Conservation (phyloP, 2,797 vertebrate genomes). For the Emys orbicularis region DNA sequence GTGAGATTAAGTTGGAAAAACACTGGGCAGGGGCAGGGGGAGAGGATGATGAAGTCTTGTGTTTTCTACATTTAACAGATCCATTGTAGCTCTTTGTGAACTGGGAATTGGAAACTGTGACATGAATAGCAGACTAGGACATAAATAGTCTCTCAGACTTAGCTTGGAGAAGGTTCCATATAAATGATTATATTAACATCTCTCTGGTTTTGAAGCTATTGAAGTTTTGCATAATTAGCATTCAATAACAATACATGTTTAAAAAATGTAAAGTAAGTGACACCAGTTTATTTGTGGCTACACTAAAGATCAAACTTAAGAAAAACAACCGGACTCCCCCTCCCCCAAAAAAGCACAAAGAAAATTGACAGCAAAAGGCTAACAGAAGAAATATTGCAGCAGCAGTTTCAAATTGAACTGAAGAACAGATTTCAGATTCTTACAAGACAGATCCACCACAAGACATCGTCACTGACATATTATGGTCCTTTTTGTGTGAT, state of each 20-base stretch:
- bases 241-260: neutral
- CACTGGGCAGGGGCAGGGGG: rapidly evolving
- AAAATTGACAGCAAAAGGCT: neutral
- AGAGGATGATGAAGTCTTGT: neutral
- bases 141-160: neutral
- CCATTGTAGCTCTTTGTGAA: rapidly evolving
- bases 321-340: neutral
- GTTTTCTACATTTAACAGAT: neutral
- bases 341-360: neutral
- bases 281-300: neutral
- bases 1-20: neutral
- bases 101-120: neutral
- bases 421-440: neutral
- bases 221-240: neutral
- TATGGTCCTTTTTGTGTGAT: neutral
- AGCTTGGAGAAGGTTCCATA: rapidly evolving
- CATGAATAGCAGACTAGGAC: neutral
- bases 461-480: rapidly evolving
- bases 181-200: neutral
- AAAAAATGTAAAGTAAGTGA: neutral
- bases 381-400: neutral
- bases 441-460: neutral
- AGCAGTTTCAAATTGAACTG: neutral
- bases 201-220: neutral
- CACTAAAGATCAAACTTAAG: neutral